Evolutionary conservation across 2,797 vertebrate genomes (phyloP), one percentile per base, ranked within the genome.

Genomic region (Brotula barbata): DNA sequence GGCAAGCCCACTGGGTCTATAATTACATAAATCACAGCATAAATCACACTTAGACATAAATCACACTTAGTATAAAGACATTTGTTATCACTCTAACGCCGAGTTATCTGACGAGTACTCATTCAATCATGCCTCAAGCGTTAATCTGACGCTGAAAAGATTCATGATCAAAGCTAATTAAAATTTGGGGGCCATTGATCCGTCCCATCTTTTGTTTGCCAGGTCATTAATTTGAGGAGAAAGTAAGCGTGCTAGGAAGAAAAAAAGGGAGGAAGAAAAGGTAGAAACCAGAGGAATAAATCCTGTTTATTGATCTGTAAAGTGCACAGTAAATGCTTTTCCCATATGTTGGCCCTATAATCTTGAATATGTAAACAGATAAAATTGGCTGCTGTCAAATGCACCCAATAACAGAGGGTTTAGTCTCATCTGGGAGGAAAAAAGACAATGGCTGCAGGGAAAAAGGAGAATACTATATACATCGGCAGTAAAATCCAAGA

Each of bases 131-230:
- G 1, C 42, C 41, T 64, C 60, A 61, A 52, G 62, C 64, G 57
- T 47, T 76, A 71, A 80, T 80, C 55, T 62, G 46, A 21, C 16
- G 23, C 67, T 25, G 36, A 62, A 15, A 67, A 55, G 68, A 77
- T 65, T 71, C 17, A 77, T 78, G 68, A 64, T 50, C 37, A 51
- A 21, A 64, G 67, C 59, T 77, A 77, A 79, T 85, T 76, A 65
- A 70, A 73, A 68, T 45, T 33, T 15, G 43, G 22, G 46, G 70
- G 77, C 77, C 62, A 71, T 0, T 5, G 19, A 51, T 58, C 25
- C 25, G 25, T 28, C 25, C 66, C 22, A 36, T 47, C 47, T 64
- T 68, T 60, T 71, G 53, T 77, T 75, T 73, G 31, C 49, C 1
- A 16, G 25, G 21, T 61, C 41, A 39, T 72, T 61, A 61, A 71